Evolutionary conservation across 2,113 vertebrate species (phyloP), one percentile per base, ranked within the genome.

Genomic region (Brachirus orientalis): DNA sequence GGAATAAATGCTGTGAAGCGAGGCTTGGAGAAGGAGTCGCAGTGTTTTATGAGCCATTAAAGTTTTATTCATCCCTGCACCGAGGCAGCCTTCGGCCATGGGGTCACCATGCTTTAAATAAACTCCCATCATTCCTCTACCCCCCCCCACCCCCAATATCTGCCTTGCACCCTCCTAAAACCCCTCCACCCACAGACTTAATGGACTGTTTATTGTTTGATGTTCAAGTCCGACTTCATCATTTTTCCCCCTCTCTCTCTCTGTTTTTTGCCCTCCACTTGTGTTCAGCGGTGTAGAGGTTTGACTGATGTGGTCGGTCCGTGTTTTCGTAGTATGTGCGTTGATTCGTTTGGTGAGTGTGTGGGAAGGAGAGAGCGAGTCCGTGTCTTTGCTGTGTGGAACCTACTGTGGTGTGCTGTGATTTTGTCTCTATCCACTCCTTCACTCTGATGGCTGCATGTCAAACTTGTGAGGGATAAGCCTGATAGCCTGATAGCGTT

Each of bases 31-130:
- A 96, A 83, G 94, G 94, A 96, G 96, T 95, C 89, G 85, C 93
- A 93, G 94, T 95, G 94, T 96, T 98, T 98, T 97, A 98, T 95
- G 96, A 97, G 95, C 95, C 95, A 97, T 98, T 97, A 97, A 98
- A 96, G 93, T 96, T 98, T 97, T 97, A 98, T 97, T 97, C 95
- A 96, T 97, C 95, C 93, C 94, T 95, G 95, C 94, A 94, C 94
- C 48, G 87, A 96, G 94, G 95, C 95, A 95, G 95, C 95, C 95
- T 96, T 95, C 95, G 94, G 95, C 95, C 95, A 95, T 53, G 69
- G 91, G 97, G 94, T 95, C 95, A 94, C 95, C 94, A 92, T 94
- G 94, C 95, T 96, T 98, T 97, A 97, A 98, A 97, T 96, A 98
- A 97, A 96, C 95, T 92, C 93, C 93, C 95, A 95, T 95, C 95